phyloP scores from a whole-genome alignment of 2,888 invertebrate genomes.

The Scotopteryx bipunctaria region DNA sequence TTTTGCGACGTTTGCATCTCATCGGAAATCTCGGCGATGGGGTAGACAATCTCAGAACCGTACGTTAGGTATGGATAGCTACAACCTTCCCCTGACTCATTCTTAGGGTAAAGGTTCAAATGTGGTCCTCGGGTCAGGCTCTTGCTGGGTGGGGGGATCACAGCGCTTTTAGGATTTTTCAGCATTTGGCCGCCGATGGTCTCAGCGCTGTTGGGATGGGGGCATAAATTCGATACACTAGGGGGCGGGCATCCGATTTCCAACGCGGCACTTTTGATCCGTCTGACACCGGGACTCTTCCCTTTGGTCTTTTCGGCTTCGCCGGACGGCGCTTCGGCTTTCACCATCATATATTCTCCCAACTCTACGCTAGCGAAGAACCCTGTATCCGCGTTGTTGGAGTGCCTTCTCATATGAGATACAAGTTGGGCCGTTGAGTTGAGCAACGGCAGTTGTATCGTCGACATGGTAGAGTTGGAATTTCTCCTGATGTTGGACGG shows the following conservation, averaged over 20 bases:
- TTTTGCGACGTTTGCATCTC: slow-evolving; percentile 88
- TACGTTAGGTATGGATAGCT: slow-evolving; percentile 88
- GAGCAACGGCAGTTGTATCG: slow-evolving; percentile 81
- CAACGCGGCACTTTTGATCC: slow-evolving; percentile 88
- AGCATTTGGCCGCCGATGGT: slow-evolving; percentile 87
- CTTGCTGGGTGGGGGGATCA: slow-evolving; percentile 88
- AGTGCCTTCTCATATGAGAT: slow-evolving; percentile 83
- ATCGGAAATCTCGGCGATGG: slow-evolving; percentile 93
- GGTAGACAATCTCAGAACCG: slow-evolving; percentile 91
- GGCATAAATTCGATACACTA: slow-evolving; percentile 87
- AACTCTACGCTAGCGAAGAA: slow-evolving; percentile 81
- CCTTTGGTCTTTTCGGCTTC: slow-evolving; percentile 77
- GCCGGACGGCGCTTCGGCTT: slow-evolving; percentile 75
- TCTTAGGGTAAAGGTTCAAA: slow-evolving; percentile 86
- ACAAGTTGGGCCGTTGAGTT: slow-evolving; percentile 78
- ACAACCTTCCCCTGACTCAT: slow-evolving; percentile 87
- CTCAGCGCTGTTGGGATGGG: slow-evolving; percentile 92
- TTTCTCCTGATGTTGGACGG: slow-evolving; percentile 82
- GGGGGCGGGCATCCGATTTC: slow-evolving; percentile 88
- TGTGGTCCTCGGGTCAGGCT: slow-evolving; percentile 88
- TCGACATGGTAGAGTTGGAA: slow-evolving; percentile 85
- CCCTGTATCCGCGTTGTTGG: slow-evolving; percentile 85
- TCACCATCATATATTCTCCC: slow-evolving; percentile 81
- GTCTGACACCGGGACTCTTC: slow-evolving; percentile 84
- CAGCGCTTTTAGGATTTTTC: slow-evolving; percentile 85